A percentile compares a stretch with the other conserved stretches of the same genome.
phyloP scores from a whole-genome alignment of 2,888 invertebrate species.

The Pristionchus entomophagus region DNA sequence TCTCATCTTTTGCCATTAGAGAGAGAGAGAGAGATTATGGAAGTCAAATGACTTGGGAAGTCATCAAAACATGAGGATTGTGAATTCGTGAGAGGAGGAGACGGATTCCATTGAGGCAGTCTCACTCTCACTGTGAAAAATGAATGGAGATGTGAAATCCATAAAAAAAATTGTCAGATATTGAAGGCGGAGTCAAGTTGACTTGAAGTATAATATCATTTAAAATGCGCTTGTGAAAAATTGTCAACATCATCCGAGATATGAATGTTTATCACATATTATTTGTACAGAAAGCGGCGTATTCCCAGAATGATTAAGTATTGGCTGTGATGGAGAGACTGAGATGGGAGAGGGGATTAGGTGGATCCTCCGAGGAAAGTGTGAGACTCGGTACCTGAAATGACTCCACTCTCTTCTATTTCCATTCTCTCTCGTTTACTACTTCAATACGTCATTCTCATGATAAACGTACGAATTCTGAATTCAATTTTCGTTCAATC shows the following conservation, averaged over 20 bases:
- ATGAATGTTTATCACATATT: no score
- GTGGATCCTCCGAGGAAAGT: conserved; percentile 75
- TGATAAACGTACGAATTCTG: background rate
- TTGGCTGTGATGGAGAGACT: conserved; percentile 3
- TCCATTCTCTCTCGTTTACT: background rate
- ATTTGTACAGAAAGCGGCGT: background rate
- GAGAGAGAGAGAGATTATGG: background rate
- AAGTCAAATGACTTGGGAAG: no score
- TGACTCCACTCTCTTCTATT: background rate
- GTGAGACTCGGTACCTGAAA: conserved; percentile 79
- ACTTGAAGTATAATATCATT: no score
- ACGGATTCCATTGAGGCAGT: no score
- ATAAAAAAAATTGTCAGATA: background rate
- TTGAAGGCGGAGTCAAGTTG: background rate
- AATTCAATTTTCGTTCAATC: background rate
- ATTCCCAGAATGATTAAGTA: background rate
- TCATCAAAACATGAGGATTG: no score
- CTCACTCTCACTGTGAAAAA: no score
- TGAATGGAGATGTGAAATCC: no score
- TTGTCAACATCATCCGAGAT: background rate
- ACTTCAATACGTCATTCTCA: background rate
- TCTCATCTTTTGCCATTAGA: no score
- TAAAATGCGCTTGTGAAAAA: background rate
- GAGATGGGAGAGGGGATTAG: background rate
- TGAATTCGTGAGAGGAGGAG: no score